Evolutionary conservation across 2,797 vertebrate genomes (phyloP).

Genomic region (Pelobates cultripes): DNA sequence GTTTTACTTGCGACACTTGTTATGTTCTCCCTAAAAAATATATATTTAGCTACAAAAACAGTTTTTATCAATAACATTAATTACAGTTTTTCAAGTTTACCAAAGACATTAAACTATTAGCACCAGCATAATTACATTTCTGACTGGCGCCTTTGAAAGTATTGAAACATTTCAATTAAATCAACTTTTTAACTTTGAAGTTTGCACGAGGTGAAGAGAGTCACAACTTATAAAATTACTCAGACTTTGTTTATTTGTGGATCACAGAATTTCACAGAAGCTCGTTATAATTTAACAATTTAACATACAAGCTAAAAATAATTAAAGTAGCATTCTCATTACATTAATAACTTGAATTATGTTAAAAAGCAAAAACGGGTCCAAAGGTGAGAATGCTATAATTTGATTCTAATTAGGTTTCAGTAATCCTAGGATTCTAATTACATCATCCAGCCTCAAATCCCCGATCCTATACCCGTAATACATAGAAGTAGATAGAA

Average conservation of each 20-base stretch:
- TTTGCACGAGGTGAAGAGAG: neutral
- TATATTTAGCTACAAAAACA: neutral
- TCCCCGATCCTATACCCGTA: no score
- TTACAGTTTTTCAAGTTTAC: neutral
- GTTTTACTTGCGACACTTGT: no score
- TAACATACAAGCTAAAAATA: neutral
- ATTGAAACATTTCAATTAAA: constrained; percentile 5
- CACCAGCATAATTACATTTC: neutral
- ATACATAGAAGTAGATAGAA: no score
- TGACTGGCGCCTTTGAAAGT: neutral
- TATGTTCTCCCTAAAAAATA: no score
- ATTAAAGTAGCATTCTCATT: neutral
- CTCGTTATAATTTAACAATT: neutral
- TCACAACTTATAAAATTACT: neutral
- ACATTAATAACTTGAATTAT: neutral
- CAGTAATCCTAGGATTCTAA: no score
- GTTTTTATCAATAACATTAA: neutral
- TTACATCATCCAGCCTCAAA: no score
- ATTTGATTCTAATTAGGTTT: no score
- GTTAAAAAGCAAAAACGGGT: neutral
- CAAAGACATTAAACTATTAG: neutral
- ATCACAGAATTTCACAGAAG: neutral
- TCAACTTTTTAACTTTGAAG: constrained; percentile 2
- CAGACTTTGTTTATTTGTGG: neutral
- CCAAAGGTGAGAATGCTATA: no score